Base-by-base conservation (phyloP, 2,888 invertebrate genomes). In the Epirrhoe tristata region DNA sequence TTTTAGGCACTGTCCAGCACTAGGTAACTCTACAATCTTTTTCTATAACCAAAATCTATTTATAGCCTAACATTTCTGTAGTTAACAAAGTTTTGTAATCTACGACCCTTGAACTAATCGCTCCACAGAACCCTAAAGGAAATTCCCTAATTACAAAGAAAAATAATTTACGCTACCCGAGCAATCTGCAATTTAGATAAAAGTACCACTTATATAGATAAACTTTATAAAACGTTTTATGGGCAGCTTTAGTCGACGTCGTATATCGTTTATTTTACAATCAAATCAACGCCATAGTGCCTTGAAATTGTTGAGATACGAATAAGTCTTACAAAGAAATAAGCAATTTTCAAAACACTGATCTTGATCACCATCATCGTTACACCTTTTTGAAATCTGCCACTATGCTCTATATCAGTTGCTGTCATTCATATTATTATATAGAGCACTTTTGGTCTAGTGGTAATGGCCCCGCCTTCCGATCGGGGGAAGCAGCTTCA, bases 121-220 rank as follows among this genome's bases (percentile, higher is more conserved):
- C 12, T 48, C 61, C 52, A 16, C 51, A 46, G 56, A n/a, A 54
- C 51, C 12, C 58, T 52, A 64, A 62, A 58, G 32, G 24, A 61
- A 68, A 57, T 60, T 69, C 56, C 39, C 58, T 68, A 68, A 71
- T 68, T 65, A 68, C 58, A 60, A 39, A 52, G 58, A 66, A 67
- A 72, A 69, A 67, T 55, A 61, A 65, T 68, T 63, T 70, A 64
- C 52, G 58, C 36, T 66, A 63, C 50, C 66, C 39, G 69, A 65
- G 51, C 64, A 62, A 50, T 32, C 58, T 58, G 60, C 64, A 65
- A 72, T 71, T 56, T 63, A 69, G 63, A 58, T 56, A 50, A 68
- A 69, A 69, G 62, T 61, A 67, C 66, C 63, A 55, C 66, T 68
- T 70, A 31, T 39, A 50, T 31, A 63, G 50, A 55, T 50, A 55